These are phyloP conservation scores for Drosophila bunnanda DNA, from an alignment of 2,888 invertebrate species.

Conservation along the genomic window DNA sequence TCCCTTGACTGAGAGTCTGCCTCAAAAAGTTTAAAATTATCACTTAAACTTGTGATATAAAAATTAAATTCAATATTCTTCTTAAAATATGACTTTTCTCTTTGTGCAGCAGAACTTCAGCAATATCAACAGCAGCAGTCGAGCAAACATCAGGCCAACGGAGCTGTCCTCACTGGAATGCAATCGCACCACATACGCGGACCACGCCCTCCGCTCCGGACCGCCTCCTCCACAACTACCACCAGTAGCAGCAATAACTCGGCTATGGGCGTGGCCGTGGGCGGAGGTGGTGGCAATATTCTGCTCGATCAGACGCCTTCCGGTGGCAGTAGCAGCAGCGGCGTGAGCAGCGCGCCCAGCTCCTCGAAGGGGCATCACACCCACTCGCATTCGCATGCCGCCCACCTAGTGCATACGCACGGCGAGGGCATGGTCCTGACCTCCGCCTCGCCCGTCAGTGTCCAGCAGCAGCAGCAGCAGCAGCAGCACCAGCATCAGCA, in stretches of 20 bases:
- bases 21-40: neutral
- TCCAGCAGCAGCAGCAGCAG: constrained; percentile 82
- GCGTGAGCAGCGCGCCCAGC: constrained; percentile 83
- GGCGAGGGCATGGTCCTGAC: constrained; percentile 60
- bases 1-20: neutral
- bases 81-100: too few species aligned
- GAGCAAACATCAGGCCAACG: constrained; percentile 83
- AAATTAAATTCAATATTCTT: too few species aligned
- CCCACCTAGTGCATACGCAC: constrained; percentile 55
- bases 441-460: constrained; percentile 37
- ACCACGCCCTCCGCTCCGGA: constrained; percentile 84
- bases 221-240: constrained; percentile 82
- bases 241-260: constrained; percentile 63
- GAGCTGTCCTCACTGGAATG: constrained; percentile 78
- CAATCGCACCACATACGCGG: constrained; percentile 83
- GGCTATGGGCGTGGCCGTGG: constrained; percentile 52
- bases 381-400: constrained; percentile 56
- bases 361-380: constrained; percentile 83
- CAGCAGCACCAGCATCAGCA: constrained; percentile 86
- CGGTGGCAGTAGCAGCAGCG: constrained; percentile 84
- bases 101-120: constrained; percentile 66
- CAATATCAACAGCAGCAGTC: constrained; percentile 80
- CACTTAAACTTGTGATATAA: too few species aligned
- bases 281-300: constrained; percentile 48
- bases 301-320: constrained; percentile 81